Percentiles rank a stretch among this genome's conserved stretches.
phyloP scores from a whole-genome alignment of 2,888 invertebrate species.

The Cheilosia grossa region DNA sequence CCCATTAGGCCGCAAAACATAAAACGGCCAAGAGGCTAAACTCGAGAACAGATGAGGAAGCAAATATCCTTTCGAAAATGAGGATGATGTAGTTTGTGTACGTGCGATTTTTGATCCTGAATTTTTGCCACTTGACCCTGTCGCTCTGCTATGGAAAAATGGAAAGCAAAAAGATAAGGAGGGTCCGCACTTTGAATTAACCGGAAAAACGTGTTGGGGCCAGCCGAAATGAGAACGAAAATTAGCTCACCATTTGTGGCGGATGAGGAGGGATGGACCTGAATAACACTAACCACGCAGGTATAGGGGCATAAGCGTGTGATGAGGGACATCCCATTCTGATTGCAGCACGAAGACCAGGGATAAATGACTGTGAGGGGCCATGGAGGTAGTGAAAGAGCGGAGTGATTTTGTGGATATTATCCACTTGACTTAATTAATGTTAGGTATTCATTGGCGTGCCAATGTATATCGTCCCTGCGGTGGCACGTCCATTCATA shows the following conservation, averaged over 20 bases:
- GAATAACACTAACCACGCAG: slow-evolving; percentile 4
- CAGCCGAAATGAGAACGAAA: slow-evolving; percentile 53
- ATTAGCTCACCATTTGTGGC: slow-evolving; percentile 44
- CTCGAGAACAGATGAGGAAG: slow-evolving; percentile 47
- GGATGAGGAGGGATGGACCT: background rate
- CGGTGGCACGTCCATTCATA: slow-evolving; percentile 6
- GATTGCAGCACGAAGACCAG: slow-evolving; percentile 50
- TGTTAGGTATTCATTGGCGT: slow-evolving; percentile 56
- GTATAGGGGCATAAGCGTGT: slow-evolving; percentile 19
- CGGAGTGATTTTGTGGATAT: slow-evolving; percentile 48
- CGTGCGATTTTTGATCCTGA: slow-evolving; percentile 53
- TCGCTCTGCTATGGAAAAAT: background rate
- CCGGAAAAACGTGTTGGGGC: slow-evolving; percentile 57
- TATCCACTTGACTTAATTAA: slow-evolving; percentile 67
- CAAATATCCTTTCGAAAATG: slow-evolving; percentile 31
- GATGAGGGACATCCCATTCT: slow-evolving; percentile 29
- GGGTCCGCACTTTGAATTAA: slow-evolving; percentile 45
- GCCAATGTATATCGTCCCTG: slow-evolving; percentile 21
- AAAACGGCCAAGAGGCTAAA: slow-evolving; percentile 64
- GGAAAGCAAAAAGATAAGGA: background rate
- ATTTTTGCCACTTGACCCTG: slow-evolving; percentile 50
- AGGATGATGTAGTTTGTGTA: slow-evolving; percentile 46
- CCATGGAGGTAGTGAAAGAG: slow-evolving; percentile 26
- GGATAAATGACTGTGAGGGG: slow-evolving; percentile 4
- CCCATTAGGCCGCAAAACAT: slow-evolving; percentile 53